These are phyloP conservation scores for Rhyzopertha dominica DNA, from an alignment of 1,140 invertebrate genomes.

Conservation along the genomic window DNA sequence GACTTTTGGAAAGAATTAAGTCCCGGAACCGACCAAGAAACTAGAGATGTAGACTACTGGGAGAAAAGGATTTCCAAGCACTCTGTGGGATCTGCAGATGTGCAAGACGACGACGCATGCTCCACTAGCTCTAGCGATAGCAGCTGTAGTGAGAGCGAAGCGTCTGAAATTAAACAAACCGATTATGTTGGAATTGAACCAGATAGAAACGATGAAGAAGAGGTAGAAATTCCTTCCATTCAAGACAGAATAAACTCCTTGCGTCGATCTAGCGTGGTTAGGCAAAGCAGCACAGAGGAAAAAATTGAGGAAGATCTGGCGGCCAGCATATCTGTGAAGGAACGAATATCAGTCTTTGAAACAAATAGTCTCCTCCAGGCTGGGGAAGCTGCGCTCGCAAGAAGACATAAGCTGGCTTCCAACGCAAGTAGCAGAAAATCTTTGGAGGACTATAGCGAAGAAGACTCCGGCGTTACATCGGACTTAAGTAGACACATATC, in stretches of 20 bases:
- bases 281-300: no score
- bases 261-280: not conserved
- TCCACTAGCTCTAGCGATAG: slow-evolving; percentile 35
- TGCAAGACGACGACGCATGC: slow-evolving; percentile 12
- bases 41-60: slow-evolving; percentile 21
- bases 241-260: slow-evolving; percentile 15
- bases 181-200: slow-evolving; percentile 1
- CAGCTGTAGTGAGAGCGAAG: slow-evolving; percentile 24
- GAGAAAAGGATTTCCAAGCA: slow-evolving; percentile 8
- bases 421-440: slow-evolving; percentile 39
- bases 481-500: slow-evolving; percentile 65
- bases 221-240: slow-evolving; percentile 10
- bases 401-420: slow-evolving; percentile 26
- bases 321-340: slow-evolving; percentile 39
- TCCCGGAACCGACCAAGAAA: slow-evolving; percentile 20
- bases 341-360: slow-evolving; percentile 44
- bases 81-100: not conserved
- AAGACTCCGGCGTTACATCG: slow-evolving; percentile 66
- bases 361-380: not conserved
- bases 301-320: slow-evolving; percentile 28
- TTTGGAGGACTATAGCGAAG: slow-evolving; percentile 47
- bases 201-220: slow-evolving; percentile 4
- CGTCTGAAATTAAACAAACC: slow-evolving; percentile 4
- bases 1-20: slow-evolving; percentile 2
- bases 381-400: not conserved